A percentile compares a stretch with the other conserved stretches of the same genome.
Conservation (phyloP, 2,888 invertebrate species). For the Polyommatus iphigenia region DNA sequence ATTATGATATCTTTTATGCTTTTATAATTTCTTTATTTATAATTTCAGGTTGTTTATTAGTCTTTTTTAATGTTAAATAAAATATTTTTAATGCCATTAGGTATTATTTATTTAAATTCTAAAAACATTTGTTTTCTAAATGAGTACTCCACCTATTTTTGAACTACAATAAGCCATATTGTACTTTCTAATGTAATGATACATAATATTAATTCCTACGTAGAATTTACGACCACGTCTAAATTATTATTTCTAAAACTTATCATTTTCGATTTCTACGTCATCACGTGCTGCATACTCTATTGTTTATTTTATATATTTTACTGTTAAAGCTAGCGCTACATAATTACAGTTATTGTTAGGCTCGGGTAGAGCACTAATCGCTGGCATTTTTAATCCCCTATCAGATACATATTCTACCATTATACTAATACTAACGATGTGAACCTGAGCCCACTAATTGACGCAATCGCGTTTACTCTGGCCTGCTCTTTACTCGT, state of each 20-base stretch:
- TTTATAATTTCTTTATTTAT: background rate
- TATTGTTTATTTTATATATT: background rate
- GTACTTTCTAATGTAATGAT: no score
- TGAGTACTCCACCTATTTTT: no score
- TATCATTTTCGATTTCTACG: background rate
- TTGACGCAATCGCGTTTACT: conserved; percentile 67
- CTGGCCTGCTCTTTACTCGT: conserved; percentile 56
- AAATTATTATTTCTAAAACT: background rate
- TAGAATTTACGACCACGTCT: no score
- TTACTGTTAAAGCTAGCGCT: background rate
- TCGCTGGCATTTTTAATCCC: conserved; percentile 41
- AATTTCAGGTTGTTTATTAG: background rate
- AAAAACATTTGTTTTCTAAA: no score
- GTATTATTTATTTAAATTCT: no score
- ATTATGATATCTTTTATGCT: background rate
- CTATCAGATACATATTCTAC: conserved; percentile 50
- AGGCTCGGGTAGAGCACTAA: conserved; percentile 44
- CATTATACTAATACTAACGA: conserved; percentile 71
- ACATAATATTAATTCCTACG: no score
- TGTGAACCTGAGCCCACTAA: conserved; percentile 71
- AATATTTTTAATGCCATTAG: no score
- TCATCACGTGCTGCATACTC: background rate
- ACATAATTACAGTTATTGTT: conserved; percentile 22
- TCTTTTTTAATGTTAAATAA: no score
- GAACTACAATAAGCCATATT: no score